Base-by-base conservation (phyloP, 2,113 vertebrate genomes). In the Coracopsis vasa region DNA sequence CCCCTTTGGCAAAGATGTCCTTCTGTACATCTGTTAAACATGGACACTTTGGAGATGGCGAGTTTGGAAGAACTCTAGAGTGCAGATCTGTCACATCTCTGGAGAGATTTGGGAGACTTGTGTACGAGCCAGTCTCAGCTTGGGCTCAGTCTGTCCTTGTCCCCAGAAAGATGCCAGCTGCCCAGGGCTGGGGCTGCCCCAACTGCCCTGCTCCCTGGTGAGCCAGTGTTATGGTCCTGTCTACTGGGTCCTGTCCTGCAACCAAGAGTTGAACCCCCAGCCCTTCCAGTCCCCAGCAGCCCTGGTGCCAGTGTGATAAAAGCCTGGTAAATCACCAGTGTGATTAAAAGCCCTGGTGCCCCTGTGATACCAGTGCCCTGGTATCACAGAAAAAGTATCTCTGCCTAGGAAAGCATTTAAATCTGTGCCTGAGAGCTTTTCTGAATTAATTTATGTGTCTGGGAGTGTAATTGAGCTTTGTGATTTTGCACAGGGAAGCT, bases 341-440 rank as follows among this genome's bases (percentile, higher is more conserved):
- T n/a, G n/a, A n/a, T n/a, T n/a, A n/a, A n/a, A n/a, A n/a, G n/a
- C n/a, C n/a, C n/a, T n/a, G n/a, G n/a, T n/a, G n/a, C n/a, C n/a
- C n/a, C n/a, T n/a, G n/a, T n/a, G n/a, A n/a, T n/a, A n/a, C 8
- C 20, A 15, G 1, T 39, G 6, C 2, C 12, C 20, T 37, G 13
- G 2, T 33, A 73, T 18, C 51, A 18, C n/a, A 50, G 9, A 33
- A 74, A 80, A 84, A 70, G 5, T 1, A 21, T 18, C 11, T 33
- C 16, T 48, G 14, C 27, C 28, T 31, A 62, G 6, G 35, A 74
- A 58, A 51, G 0, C 0, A 9, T 79, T 51, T 51, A 51, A 83
- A 47, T 35, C 16, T 58, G 4, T 64, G 28, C 6, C 61, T 27
- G 11, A 45, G 56, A 10, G 5, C 1, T 51, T 78, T 45, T 50